A percentile compares a stretch with the other conserved stretches of the same genome.
Evolutionary conservation across 2,113 vertebrate genomes (phyloP).

Genomic region (Scalopus aquaticus): DNA sequence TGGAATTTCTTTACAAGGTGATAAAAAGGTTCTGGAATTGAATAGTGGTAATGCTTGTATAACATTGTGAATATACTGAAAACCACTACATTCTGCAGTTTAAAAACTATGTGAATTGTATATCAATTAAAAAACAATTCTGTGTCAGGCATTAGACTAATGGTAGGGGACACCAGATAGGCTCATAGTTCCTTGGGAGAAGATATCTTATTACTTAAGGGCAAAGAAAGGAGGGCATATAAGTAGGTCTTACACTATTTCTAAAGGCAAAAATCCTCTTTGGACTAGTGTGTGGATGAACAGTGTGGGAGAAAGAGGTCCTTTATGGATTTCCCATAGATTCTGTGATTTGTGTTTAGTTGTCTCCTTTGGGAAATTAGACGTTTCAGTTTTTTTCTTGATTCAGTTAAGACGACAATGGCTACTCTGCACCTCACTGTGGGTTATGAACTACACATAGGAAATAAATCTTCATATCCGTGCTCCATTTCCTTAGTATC

Average conservation of each 20-base stretch:
- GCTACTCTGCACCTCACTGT: neutral
- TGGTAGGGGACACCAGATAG: neutral
- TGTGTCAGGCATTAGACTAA: neutral
- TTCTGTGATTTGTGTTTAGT: neutral
- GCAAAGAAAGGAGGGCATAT: neutral
- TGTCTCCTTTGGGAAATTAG: neutral
- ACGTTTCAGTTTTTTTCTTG: neutral
- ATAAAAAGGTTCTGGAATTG: neutral
- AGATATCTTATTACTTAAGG: neutral
- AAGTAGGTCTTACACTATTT: neutral
- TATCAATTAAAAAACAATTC: neutral
- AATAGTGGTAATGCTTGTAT: neutral
- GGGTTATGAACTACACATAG: neutral
- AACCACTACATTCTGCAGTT: neutral
- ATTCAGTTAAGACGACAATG: neutral
- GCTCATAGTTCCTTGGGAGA: neutral
- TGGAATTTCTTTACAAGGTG: neutral
- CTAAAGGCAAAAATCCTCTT: neutral
- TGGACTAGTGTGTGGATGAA: neutral
- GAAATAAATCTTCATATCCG: neutral
- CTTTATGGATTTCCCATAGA: neutral
- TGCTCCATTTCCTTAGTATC: neutral
- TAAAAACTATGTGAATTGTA: neutral
- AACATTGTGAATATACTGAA: neutral
- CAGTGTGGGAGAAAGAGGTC: neutral